These are phyloP conservation scores for Mesocricetus auratus DNA, from an alignment of 2,113 vertebrate species.

Conservation along the genomic window DNA sequence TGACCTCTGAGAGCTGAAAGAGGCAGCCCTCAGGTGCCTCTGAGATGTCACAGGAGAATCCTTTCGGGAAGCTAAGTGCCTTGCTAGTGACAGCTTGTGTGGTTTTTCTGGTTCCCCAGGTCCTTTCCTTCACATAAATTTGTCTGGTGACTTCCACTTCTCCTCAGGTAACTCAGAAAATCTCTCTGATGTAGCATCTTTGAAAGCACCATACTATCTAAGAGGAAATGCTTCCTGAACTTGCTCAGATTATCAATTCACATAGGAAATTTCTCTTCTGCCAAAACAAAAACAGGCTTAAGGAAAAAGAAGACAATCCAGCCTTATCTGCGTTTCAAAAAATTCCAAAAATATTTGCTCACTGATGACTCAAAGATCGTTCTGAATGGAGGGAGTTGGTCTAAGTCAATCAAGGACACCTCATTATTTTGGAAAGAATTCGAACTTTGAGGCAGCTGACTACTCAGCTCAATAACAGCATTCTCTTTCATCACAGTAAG, in stretches of 20 bases:
- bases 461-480: constrained; percentile 72
- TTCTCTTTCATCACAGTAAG: constrained; percentile 83
- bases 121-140: neutral
- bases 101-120: neutral
- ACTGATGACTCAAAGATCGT: constrained; percentile 54
- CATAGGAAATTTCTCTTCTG: constrained; percentile 47
- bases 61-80: neutral
- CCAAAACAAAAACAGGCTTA: constrained; percentile 48
- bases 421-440: constrained; percentile 81
- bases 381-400: constrained; percentile 49
- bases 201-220: neutral
- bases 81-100: neutral
- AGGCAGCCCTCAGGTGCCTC: neutral
- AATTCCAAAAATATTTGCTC: constrained; percentile 59
- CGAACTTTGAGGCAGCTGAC: constrained; percentile 72
- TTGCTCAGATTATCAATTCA: constrained; percentile 68
- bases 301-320: constrained; percentile 60
- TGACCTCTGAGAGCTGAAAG: constrained; percentile 54
- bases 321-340: constrained; percentile 47
- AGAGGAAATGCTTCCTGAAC: constrained; percentile 49
- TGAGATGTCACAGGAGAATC: constrained; percentile 15
- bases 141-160: neutral
- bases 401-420: constrained; percentile 76
- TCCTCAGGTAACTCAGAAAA: constrained; percentile 59
- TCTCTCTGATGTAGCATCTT: constrained; percentile 58